These are phyloP conservation scores for Clarias magur DNA, from an alignment of 2,113 vertebrate species.

Conservation along the genomic window DNA sequence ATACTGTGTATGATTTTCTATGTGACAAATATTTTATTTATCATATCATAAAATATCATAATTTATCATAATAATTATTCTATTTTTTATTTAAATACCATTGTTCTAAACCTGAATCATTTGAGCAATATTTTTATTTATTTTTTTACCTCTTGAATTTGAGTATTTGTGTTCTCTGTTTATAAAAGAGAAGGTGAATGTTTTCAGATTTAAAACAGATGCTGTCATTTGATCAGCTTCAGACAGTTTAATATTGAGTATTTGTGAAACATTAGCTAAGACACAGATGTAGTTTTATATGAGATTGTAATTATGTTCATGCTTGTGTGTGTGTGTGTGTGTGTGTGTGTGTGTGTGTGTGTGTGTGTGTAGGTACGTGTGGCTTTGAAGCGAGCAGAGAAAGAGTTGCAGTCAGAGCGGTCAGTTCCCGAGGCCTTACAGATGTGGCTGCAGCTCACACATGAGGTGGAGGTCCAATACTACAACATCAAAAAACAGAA, in stretches of 20 bases:
- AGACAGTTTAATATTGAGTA: not conserved
- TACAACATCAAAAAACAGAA: constrained; percentile 99
- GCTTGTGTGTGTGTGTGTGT: not conserved
- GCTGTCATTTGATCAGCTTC: not conserved
- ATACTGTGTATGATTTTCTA: too few species aligned
- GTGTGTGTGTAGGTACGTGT: constrained; percentile 82
- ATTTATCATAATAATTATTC: not conserved
- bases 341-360: not conserved
- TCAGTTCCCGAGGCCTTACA: constrained; percentile 94
- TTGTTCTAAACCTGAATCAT: not conserved
- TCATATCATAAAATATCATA: too few species aligned
- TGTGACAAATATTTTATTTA: too few species aligned
- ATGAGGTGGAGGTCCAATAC: constrained; percentile 98
- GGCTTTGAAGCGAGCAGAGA: constrained; percentile 96
- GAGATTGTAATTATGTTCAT: not conserved
- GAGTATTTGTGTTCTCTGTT: not conserved
- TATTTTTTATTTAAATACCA: not conserved
- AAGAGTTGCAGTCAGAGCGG: constrained; percentile 90
- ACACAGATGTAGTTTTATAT: not conserved
- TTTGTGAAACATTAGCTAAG: not conserved
- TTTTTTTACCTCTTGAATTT: not conserved
- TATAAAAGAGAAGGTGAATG: not conserved
- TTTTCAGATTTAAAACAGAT: not conserved
- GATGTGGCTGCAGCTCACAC: constrained; percentile 97
- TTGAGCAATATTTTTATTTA: not conserved